Conservation (phyloP, 2,888 invertebrate genomes). For the Eupeodes latifasciatus region DNA sequence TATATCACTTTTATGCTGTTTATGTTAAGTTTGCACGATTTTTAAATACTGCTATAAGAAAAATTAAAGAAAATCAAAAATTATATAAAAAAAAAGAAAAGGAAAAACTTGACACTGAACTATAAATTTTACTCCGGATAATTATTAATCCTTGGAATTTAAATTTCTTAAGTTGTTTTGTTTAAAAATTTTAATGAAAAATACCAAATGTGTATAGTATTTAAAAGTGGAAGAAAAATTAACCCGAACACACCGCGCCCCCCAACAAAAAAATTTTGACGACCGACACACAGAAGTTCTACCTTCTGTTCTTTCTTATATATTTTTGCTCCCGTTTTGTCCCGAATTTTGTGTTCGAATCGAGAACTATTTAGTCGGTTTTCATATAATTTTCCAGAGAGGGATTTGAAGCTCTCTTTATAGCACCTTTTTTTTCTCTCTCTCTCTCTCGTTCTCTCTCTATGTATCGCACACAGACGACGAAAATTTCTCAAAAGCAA, state of each 20-base stretch:
- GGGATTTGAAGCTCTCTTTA: constrained; percentile 37
- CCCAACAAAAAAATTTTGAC: constrained; percentile 36
- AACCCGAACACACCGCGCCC: constrained; percentile 63
- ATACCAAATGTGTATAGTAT: constrained; percentile 15
- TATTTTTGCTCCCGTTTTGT: constrained; percentile 44
- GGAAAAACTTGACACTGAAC: not conserved
- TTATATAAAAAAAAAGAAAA: constrained; percentile 12
- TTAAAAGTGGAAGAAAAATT: constrained; percentile 26
- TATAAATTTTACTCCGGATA: not conserved
- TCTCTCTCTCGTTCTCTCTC: constrained; percentile 1
- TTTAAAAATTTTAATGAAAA: not conserved
- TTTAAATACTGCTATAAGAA: constrained; percentile 41
- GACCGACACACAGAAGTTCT: constrained; percentile 44
- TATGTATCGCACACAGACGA: not conserved
- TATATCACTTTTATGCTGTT: constrained; percentile 19
- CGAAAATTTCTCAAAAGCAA: not conserved
- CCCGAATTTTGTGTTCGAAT: constrained; percentile 21
- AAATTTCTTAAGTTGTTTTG: not conserved
- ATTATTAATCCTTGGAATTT: not conserved
- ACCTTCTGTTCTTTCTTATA: constrained; percentile 1
- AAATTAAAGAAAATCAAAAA: not conserved
- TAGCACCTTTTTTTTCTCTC: not conserved
- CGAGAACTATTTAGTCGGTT: constrained; percentile 12
- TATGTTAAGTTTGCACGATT: constrained; percentile 54
- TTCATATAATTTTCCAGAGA: constrained; percentile 42